phyloP scores from a whole-genome alignment of 1,140 invertebrate genomes.

The Diabrotica virgifera region DNA sequence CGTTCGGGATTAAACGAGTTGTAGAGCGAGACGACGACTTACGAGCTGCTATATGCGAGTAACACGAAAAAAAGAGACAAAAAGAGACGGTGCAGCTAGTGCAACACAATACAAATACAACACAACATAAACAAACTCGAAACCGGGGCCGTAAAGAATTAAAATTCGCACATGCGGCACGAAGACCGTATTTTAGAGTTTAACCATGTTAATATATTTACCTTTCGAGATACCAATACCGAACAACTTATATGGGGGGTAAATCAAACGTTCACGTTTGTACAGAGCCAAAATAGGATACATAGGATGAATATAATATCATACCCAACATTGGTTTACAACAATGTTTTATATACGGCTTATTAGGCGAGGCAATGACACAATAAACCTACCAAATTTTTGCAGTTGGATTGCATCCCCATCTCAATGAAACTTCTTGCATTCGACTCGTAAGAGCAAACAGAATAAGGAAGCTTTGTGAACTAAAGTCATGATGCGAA shows the following conservation, averaged over 20 bases:
- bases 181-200: slow-evolving; percentile 39
- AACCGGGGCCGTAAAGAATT: slow-evolving; percentile 37
- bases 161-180: slow-evolving; percentile 46
- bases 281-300: background rate
- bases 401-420: too few species aligned
- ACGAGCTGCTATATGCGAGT: background rate
- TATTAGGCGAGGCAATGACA: too few species aligned
- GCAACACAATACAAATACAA: slow-evolving; percentile 39
- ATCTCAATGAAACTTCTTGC: too few species aligned
- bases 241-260: background rate
- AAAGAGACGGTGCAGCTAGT: slow-evolving; percentile 25
- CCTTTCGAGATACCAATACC: slow-evolving; percentile 29
- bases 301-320: background rate
- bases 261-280: background rate
- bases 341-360: background rate
- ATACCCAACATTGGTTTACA: background rate
- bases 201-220: slow-evolving; percentile 36
- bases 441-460: too few species aligned
- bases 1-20: slow-evolving; percentile 10
- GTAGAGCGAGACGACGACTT: slow-evolving; percentile 8
- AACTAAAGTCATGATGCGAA: too few species aligned
- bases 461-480: too few species aligned
- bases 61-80: slow-evolving; percentile 19
- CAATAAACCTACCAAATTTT: too few species aligned
- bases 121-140: slow-evolving; percentile 44